Base-by-base conservation (phyloP, 2,113 vertebrate genomes). In the Chaetorhynchus papuensis region DNA sequence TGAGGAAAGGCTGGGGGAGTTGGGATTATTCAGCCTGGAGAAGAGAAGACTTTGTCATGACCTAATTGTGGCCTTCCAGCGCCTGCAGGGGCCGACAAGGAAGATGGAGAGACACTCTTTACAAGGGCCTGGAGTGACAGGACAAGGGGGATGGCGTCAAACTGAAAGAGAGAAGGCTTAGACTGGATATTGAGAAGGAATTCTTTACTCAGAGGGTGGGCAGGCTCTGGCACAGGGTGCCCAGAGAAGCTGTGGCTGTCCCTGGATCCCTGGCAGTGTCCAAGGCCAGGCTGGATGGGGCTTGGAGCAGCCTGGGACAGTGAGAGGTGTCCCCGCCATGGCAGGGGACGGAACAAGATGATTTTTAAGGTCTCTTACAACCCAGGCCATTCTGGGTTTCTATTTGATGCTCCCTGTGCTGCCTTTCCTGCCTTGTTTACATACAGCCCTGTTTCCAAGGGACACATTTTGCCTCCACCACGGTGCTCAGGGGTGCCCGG, bases 401-500 rank as follows among this genome's bases (percentile, higher is more conserved):
- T 20, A 4, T 65, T 28, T 33, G 11, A 3, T 23, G 50, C 28
- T 23, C 35, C 27, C 42, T 45, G 28, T 13, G 24, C 22, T 74
- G 64, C 13, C 7, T 65, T 50, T 68, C 57, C 35, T 52, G 20
- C 47, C 57, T 35, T 4, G 3, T 28, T 87, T 15, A 72, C 45
- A 30, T 11, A 3, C 3, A 65, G 5, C 49, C 37, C 7, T 15
- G 12, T 18, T 60, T 56, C 18, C 37, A 61, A 69, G 71, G 49
- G 52, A 9, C 10, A 10, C 9, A 10, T 16, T 37, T 13, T n/a
- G 14, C 9, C 56, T 54, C 41, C 23, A 6, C 4, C 22, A 15
- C 13, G 3, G 1, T 1, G 10, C 39, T 18, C 0, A 1, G 20
- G 26, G 69, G 30, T 39, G 13, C 6, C 35, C 0, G 4, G 8